A percentile compares a stretch with the other conserved stretches of the same genome.
These are phyloP conservation scores for Cherax destructor DNA, from an alignment of 1,140 invertebrate species.

Conservation along the genomic window DNA sequence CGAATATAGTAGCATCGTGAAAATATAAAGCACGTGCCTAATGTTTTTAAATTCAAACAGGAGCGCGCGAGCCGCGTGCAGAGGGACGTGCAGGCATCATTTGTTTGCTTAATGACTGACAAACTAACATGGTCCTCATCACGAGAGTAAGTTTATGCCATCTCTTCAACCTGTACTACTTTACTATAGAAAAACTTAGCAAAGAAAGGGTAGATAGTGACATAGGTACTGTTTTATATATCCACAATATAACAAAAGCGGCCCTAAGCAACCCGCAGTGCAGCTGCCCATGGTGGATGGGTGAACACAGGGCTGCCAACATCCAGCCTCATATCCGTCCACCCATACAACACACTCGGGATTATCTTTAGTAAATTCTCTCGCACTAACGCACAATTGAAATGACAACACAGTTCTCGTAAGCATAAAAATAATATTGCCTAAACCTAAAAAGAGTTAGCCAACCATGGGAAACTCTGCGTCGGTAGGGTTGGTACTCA, in stretches of 20 bases:
- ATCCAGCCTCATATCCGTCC: slow-evolving; percentile 12
- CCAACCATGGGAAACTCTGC: slow-evolving; percentile 61
- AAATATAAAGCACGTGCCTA: slow-evolving; percentile 27
- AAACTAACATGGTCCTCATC: background rate
- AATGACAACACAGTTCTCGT: background rate
- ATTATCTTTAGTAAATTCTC: background rate
- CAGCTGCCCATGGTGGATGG: slow-evolving; percentile 47
- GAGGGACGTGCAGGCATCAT: slow-evolving; percentile 32
- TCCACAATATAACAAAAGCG: background rate
- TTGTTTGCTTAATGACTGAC: slow-evolving; percentile 10
- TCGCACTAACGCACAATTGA: background rate
- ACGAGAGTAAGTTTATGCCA: background rate
- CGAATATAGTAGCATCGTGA: background rate
- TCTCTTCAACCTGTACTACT: background rate
- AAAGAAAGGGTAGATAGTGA: background rate
- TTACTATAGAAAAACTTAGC: background rate
- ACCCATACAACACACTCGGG: background rate
- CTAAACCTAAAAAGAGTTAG: background rate
- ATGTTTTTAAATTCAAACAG: slow-evolving; percentile 63
- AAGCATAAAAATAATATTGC: background rate
- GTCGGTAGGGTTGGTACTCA: slow-evolving; percentile 60
- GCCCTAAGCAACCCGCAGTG: slow-evolving; percentile 33
- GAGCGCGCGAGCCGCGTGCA: slow-evolving; percentile 59
- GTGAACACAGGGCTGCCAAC: slow-evolving; percentile 54
- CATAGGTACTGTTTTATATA: background rate